phyloP scores from a whole-genome alignment of 2,888 invertebrate genomes.

The Megalurothrips usitatus region DNA sequence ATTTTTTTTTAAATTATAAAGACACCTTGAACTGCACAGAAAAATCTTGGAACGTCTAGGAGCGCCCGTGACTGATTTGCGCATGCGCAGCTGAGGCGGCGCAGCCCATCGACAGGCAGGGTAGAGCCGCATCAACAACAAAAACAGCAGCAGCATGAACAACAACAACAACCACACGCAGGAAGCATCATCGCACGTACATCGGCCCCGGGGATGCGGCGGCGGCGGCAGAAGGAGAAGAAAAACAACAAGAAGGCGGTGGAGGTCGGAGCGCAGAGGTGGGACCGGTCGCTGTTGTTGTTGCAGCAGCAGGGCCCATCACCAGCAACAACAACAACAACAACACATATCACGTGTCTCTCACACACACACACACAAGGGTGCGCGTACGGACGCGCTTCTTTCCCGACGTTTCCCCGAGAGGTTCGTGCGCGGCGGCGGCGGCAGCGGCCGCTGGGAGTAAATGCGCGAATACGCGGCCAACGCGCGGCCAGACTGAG shows the following conservation, averaged over 20 bases:
- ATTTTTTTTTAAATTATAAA: too few relatives aligned
- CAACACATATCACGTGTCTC: not conserved
- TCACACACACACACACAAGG: not conserved
- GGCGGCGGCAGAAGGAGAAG: not conserved
- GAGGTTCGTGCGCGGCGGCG: too few relatives aligned
- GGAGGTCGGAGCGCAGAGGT: not conserved
- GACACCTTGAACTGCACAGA: too few relatives aligned
- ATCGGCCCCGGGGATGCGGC: not conserved
- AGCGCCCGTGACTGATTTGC: not conserved
- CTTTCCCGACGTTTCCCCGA: not conserved
- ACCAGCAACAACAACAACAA: conserved; percentile 4
- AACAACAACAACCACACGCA: not conserved
- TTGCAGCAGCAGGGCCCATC: not conserved
- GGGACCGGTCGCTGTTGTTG: not conserved
- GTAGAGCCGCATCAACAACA: not conserved
- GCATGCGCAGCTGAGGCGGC: not conserved
- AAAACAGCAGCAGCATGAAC: not conserved
- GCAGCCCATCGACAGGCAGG: not conserved
- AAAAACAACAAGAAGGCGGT: not conserved
- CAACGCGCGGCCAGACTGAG: not conserved
- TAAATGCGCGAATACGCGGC: not conserved
- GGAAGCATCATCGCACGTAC: not conserved
- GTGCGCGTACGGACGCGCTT: not conserved
- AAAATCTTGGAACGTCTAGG: too few relatives aligned
- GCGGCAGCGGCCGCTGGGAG: not conserved